phyloP scores from a whole-genome alignment of 2,113 vertebrate genomes.

The Syngnathus floridae region DNA sequence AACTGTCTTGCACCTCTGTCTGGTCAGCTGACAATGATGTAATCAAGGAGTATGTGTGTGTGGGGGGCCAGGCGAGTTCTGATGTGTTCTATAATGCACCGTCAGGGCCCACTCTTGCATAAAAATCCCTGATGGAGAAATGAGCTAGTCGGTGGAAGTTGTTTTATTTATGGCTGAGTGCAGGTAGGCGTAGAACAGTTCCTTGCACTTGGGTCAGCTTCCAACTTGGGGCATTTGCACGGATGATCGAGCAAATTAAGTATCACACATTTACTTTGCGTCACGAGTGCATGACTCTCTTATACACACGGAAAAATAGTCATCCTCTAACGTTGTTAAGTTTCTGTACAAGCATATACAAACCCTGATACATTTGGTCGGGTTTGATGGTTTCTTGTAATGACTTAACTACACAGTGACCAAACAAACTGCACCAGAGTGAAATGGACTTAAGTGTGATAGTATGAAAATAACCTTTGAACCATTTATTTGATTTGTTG shows the following conservation, averaged over 20 bases:
- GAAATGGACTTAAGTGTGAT: background rate
- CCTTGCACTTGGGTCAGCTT: background rate
- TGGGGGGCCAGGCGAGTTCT: background rate
- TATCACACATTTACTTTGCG: background rate
- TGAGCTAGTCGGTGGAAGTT: constrained; percentile 1
- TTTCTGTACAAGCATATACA: too few species aligned
- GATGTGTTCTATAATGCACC: background rate
- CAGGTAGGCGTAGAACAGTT: background rate
- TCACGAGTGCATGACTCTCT: background rate
- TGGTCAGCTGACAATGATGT: background rate
- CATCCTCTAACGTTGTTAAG: background rate
- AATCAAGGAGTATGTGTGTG: background rate
- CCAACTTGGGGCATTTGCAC: background rate
- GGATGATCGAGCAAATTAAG: background rate
- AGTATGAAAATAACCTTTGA: background rate
- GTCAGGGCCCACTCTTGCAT: constrained; percentile 1
- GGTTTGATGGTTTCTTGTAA: too few species aligned
- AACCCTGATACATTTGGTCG: too few species aligned
- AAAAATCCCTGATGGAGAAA: constrained; percentile 1
- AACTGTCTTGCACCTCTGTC: background rate
- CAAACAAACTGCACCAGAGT: background rate
- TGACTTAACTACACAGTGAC: too few species aligned
- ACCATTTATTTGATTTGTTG: background rate
- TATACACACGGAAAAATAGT: background rate
- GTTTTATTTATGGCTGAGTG: background rate